Conservation (phyloP, 2,113 vertebrate genomes). For the Elephantulus edwardii region DNA sequence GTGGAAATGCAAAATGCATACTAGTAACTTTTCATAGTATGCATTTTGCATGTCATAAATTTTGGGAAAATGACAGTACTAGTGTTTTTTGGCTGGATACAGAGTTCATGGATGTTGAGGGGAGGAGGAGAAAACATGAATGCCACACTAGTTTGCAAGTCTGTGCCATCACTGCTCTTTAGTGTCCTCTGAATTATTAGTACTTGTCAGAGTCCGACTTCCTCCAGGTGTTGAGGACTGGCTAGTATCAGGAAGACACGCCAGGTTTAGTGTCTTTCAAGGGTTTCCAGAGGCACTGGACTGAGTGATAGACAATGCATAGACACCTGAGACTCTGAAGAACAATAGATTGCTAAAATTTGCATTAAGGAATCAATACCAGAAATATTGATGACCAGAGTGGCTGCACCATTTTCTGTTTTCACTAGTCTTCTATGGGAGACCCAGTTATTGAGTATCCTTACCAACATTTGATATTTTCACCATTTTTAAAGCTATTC, state of each 20-base stretch:
- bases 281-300: neutral
- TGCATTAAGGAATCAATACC: neutral
- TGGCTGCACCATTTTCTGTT: too few relatives aligned
- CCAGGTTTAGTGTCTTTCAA: neutral
- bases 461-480: fast-evolving
- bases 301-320: neutral
- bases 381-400: neutral
- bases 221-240: neutral
- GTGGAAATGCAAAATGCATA: too few relatives aligned
- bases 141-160: too few relatives aligned
- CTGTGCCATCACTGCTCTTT: neutral
- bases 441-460: fast-evolving
- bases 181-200: neutral
- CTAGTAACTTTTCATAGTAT: too few relatives aligned
- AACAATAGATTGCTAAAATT: neutral
- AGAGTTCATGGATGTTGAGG: too few relatives aligned
- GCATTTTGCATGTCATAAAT: too few relatives aligned
- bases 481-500: neutral
- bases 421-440: fast-evolving
- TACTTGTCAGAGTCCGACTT: neutral
- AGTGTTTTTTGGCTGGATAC: too few relatives aligned
- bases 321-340: neutral
- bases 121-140: too few relatives aligned
- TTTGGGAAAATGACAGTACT: too few relatives aligned
- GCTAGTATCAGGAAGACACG: too few relatives aligned